phyloP scores from a whole-genome alignment of 2,888 invertebrate species.

The Cheilosia pagana region DNA sequence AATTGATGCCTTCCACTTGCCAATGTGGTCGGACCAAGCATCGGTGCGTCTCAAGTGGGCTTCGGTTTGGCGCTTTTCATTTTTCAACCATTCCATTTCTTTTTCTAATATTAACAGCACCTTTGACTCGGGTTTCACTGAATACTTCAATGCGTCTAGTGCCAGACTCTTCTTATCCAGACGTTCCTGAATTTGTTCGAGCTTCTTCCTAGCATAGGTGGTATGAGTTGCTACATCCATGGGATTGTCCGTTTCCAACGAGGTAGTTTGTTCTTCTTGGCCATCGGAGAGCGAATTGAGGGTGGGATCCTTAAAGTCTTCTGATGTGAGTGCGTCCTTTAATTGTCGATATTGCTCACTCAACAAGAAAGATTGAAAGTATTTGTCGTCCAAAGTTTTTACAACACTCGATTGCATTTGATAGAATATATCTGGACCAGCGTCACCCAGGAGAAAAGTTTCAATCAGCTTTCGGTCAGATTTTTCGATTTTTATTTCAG shows the following conservation, averaged over 20 bases:
- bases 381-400: conserved; percentile 92
- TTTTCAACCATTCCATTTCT: conserved; percentile 92
- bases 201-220: conserved; percentile 91
- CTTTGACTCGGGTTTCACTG: conserved; percentile 92
- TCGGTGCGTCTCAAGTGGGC: conserved; percentile 93
- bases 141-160: conserved; percentile 91
- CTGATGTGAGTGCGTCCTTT: conserved; percentile 82
- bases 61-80: conserved; percentile 91
- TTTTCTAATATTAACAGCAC: conserved; percentile 91
- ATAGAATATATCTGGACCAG: conserved; percentile 94
- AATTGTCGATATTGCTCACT: conserved; percentile 92
- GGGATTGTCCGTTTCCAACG: conserved; percentile 76
- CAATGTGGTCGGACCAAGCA: conserved; percentile 95
- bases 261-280: conserved; percentile 78
- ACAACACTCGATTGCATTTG: conserved; percentile 93
- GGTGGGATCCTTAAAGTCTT: conserved; percentile 83
- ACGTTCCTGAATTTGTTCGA: conserved; percentile 92
- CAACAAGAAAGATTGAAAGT: conserved; percentile 94
- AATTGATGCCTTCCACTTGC: conserved; percentile 93
- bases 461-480: conserved; percentile 93
- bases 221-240: conserved; percentile 92
- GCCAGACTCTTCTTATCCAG: conserved; percentile 93
- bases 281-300: conserved; percentile 78
- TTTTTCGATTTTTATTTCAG: conserved; percentile 92
- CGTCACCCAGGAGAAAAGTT: conserved; percentile 93